Evolutionary conservation across 2,113 vertebrate genomes (phyloP), one percentile per base, ranked within the genome.

Genomic region (Upupa epops): DNA sequence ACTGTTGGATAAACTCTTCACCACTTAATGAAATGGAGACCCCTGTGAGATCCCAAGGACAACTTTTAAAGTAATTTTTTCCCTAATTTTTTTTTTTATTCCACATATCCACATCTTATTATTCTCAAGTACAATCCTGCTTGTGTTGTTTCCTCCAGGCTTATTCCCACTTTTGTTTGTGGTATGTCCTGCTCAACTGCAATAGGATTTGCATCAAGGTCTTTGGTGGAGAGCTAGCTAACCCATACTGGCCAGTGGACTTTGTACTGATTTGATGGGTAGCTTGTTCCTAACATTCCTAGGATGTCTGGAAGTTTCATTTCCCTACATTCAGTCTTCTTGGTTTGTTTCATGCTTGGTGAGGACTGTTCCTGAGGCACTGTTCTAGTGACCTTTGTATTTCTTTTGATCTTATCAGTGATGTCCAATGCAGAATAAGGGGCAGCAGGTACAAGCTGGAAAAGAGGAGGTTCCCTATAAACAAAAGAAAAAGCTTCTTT

Each of bases 101-200:
- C 13, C 8, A 7, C 24, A 0, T 3, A 24, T 7, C 28, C 9
- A 3, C 10, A 6, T 28, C 32, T 56, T 31, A 6, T 60, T 56
- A 5, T 32, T 82, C 16, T 74, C 12, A 54, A 59, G 26, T 34
- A 9, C 58, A 83, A 12, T 48, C 3, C 12, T 3, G 28, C 45
- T 58, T 68, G 22, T 32, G 2, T 26, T 6, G 11, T 25, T 84
- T 49, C 1, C 3, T 49, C 5, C 13, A 5, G 68, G 48, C 2
- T 6, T 15, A 34, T 32, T 4, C 29, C 5, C 4, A 11, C 4
- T 76, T 49, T 37, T 14, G 20, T 51, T 66, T 66, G 66, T 65
- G 65, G 59, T 7, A 36, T 52, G 24, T 54, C 9, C 28, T 54
- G 19, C 24, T 22, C 68, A 25, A 29, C 19, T 11, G 32, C 68